Base-by-base conservation (phyloP, 2,888 invertebrate genomes). In the Amiota communis region DNA sequence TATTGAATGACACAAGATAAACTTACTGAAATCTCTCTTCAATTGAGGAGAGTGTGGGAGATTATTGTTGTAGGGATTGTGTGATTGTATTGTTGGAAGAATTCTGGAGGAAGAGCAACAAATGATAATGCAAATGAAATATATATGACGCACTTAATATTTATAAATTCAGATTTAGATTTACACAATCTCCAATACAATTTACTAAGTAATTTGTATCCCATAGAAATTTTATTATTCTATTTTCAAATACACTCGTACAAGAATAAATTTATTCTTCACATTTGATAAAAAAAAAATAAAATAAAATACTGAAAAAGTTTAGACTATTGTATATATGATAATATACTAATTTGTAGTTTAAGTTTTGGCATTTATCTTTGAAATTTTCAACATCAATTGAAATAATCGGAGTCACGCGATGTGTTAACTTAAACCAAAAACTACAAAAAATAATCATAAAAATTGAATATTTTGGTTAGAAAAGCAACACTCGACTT, bases 391-490 rank as follows among this genome's bases (percentile, higher is more conserved):
- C 0, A 36, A 36, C 36, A 36, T 36, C 20, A 17, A 15, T 59
- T 59, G 59, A 20, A 15, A 17, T 59, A 15, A 20, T 15, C 59
- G 15, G 23, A 79, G 85, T 80, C 83, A 83, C 83, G 83, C 83
- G 84, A 82, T 81, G 47, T 63, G 57, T 75, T 61, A 71, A 17
- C 59, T 15, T 59, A 17, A 59, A 17, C 20, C 8, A 81, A 78
- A 83, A 79, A 83, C 63, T 70, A 71, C 49, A 75, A 77, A 9
- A 83, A 80, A 80, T 80, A 78, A 79, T 73, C 74, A 71, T 64
- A 72, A 80, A n/a, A 85, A 85, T 83, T 83, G 82, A 83, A 81
- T 82, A 76, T 80, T 59, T 36, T 80, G 84, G 82, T 82, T 83
- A 79, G 80, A 80, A 85, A 80, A 78, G 77, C 80, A 82, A 83